Conservation (phyloP, 2,113 vertebrate species). For the Xyrauchen texanus region DNA sequence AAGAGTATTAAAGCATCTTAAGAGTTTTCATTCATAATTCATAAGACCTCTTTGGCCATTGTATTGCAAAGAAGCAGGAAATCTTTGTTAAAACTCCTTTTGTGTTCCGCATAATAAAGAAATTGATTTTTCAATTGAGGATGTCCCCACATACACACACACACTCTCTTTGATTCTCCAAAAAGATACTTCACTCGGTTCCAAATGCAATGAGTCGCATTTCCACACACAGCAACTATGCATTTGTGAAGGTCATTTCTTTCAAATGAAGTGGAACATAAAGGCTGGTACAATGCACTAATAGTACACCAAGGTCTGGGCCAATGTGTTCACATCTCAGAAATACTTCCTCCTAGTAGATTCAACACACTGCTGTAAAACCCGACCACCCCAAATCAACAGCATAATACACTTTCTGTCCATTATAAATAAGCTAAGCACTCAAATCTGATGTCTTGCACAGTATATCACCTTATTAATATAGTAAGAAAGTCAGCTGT, state of each 20-base stretch:
- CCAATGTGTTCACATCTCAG: background rate
- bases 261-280: conserved; percentile 20
- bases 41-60: no score
- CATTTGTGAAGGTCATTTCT: background rate
- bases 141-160: background rate
- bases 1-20: no score
- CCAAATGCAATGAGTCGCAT: background rate
- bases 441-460: conserved; percentile 3
- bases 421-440: conserved; percentile 2
- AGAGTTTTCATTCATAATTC: no score
- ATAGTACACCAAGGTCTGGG: conserved; percentile 16
- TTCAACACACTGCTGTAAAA: conserved; percentile 10
- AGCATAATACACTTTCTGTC: conserved; percentile 4
- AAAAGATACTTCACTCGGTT: conserved; percentile 6
- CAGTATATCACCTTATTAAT: conserved; percentile 10
- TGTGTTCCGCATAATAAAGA: no score
- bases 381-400: background rate
- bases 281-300: conserved; percentile 5
- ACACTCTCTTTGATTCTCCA: background rate
- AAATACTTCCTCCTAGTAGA: background rate
- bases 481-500: conserved; percentile 24
- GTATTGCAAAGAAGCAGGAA: no score
- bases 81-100: no score
- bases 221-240: background rate
- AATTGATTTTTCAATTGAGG: no score